Evolutionary conservation across 2,797 vertebrate genomes (phyloP).

Genomic region (Lacerta bilineata): DNA sequence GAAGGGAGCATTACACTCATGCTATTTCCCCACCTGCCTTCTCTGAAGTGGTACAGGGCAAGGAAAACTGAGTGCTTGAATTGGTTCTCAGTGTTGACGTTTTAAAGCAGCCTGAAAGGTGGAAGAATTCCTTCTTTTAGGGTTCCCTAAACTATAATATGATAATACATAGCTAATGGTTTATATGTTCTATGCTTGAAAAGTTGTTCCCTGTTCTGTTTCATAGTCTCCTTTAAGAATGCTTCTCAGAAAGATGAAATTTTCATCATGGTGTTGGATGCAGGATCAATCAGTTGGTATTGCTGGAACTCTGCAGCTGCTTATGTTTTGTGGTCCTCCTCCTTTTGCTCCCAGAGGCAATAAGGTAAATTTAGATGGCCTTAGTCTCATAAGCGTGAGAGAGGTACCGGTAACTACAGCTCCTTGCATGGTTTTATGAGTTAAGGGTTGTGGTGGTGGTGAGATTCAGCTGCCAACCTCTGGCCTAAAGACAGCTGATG

Average conservation of each 20-base stretch:
- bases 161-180: not conserved
- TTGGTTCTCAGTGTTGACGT: not conserved
- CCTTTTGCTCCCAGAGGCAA: not conserved
- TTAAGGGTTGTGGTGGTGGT: not conserved
- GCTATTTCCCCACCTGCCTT: not conserved
- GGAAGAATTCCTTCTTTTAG: not conserved
- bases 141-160: not conserved
- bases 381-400: not conserved
- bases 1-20: not conserved
- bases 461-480: not conserved
- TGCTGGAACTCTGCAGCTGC: not conserved
- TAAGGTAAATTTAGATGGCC: not conserved
- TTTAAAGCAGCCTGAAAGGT: constrained; percentile 1
- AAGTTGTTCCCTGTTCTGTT: not conserved
- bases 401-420: not conserved
- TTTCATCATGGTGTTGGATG: not conserved
- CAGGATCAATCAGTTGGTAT: not conserved
- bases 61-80: not conserved
- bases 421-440: not conserved
- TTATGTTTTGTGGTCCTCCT: not conserved
- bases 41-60: not conserved
- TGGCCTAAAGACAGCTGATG: not conserved
- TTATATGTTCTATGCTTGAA: not conserved
- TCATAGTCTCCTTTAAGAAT: not conserved
- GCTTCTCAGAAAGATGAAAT: not conserved